These are phyloP conservation scores for Ceratoteleas bidentatus DNA, from an alignment of 1,140 invertebrate genomes.

Conservation along the genomic window DNA sequence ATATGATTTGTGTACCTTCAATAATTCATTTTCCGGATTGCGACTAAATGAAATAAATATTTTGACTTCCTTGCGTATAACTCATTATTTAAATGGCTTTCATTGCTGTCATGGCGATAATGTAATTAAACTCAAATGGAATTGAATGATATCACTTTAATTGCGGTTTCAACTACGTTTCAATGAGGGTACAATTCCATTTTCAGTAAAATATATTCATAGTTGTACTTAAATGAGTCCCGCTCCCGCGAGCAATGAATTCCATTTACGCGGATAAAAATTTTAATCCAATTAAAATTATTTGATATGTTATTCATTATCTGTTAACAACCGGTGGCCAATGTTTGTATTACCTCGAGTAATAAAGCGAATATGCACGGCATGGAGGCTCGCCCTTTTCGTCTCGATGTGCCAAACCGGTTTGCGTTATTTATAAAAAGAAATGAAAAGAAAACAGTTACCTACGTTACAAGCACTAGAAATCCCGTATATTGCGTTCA, in stretches of 20 bases:
- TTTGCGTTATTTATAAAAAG: slow-evolving; percentile 56
- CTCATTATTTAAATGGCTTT: no score
- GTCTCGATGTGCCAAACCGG: slow-evolving; percentile 63
- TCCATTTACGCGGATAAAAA: slow-evolving; percentile 44
- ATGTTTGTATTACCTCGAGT: slow-evolving; percentile 68
- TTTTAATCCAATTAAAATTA: slow-evolving; percentile 60
- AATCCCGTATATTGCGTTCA: slow-evolving; percentile 10
- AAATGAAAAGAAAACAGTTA: slow-evolving; percentile 33
- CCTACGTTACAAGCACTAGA: slow-evolving; percentile 16
- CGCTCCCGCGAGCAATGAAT: slow-evolving; percentile 16
- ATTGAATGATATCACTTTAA: slow-evolving; percentile 36
- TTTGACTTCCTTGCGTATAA: no score
- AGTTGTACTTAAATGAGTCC: slow-evolving; percentile 30
- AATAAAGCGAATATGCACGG: slow-evolving; percentile 66
- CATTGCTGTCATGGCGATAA: no score
- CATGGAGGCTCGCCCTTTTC: slow-evolving; percentile 56
- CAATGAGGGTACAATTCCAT: slow-evolving; percentile 38
- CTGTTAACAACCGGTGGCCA: slow-evolving; percentile 70
- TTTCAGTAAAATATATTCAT: slow-evolving; percentile 30
- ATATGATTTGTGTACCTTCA: no score
- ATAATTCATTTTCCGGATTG: no score
- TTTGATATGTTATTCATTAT: slow-evolving; percentile 64
- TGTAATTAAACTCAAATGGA: no score
- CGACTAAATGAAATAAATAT: no score
- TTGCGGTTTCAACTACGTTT: slow-evolving; percentile 14